phyloP scores from a whole-genome alignment of 2,888 invertebrate genomes.

The Imbricaverruca yamaguchii region DNA sequence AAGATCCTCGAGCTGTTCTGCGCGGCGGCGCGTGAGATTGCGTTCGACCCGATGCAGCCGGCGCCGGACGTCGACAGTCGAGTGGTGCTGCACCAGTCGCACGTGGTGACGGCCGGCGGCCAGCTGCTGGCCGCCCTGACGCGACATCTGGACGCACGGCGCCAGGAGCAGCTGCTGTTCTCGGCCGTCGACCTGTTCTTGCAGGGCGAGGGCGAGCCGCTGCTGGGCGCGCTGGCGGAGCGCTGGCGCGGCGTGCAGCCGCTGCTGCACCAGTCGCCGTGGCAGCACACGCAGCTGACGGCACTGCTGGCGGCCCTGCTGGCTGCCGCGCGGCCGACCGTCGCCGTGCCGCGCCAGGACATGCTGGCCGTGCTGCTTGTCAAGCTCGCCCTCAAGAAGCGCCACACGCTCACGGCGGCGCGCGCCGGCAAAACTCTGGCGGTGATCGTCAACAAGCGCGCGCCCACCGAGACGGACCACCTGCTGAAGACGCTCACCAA shows the following conservation, averaged over 20 bases:
- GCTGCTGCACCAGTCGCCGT: not conserved
- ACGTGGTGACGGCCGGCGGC: not conserved
- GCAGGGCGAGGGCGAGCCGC: not conserved
- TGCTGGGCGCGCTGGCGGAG: slow-evolving; percentile 4
- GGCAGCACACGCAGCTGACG: slow-evolving; percentile 21
- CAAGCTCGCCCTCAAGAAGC: slow-evolving; percentile 18
- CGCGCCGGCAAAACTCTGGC: slow-evolving; percentile 11
- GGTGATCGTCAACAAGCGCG: not conserved
- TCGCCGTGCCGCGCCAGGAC: slow-evolving; percentile 8
- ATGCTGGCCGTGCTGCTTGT: not conserved
- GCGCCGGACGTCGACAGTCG: not conserved
- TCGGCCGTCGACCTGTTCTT: not conserved
- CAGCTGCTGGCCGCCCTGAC: not conserved
- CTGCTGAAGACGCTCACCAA: not conserved
- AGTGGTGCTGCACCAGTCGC: not conserved
- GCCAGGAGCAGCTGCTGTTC: not conserved
- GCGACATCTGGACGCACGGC: not conserved
- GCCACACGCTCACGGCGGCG: not conserved
- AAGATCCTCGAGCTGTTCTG: slow-evolving; percentile 16
- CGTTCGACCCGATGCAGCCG: not conserved
- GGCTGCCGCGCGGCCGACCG: slow-evolving; percentile 3
- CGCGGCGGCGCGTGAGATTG: slow-evolving; percentile 5
- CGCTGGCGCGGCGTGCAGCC: not conserved
- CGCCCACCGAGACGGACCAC: not conserved
- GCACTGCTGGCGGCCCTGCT: slow-evolving; percentile 2